A percentile compares a stretch with the other conserved stretches of the same genome.
Conservation (phyloP, 2,888 invertebrate species). For the Drosophila incognita region DNA sequence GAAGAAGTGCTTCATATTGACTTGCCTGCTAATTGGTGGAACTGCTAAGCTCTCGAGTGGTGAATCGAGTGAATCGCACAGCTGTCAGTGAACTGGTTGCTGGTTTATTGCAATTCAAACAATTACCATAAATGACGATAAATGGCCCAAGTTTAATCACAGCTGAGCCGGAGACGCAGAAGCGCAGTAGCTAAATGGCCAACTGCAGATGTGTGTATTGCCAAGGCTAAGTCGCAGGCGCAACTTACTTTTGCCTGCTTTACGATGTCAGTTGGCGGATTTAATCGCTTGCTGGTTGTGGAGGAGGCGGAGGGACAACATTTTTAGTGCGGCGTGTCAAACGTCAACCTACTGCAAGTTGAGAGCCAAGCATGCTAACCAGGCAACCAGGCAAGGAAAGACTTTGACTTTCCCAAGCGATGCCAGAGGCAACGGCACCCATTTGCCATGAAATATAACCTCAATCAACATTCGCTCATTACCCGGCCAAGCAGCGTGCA, state of each 20-base stretch:
- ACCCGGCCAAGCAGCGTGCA: conserved; percentile 34
- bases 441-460: conserved; percentile 83
- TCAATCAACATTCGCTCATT: conserved; percentile 84
- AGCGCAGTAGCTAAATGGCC: conserved; percentile 25
- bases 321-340: conserved; percentile 63
- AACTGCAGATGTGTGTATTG: conserved; percentile 4
- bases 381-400: conserved; percentile 19
- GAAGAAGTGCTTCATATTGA: conserved; percentile 11
- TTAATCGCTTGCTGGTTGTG: conserved; percentile 20
- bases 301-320: background rate
- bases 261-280: conserved; percentile 54
- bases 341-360: conserved; percentile 63
- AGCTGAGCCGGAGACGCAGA: conserved; percentile 34
- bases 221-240: conserved; percentile 49
- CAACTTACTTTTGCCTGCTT: conserved; percentile 35
- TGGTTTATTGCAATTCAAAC: conserved; percentile 63
- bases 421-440: conserved; percentile 54
- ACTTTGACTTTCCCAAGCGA: conserved; percentile 63
- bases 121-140: conserved; percentile 79
- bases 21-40: conserved; percentile 50
- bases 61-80: conserved; percentile 4
- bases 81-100: conserved; percentile 41
- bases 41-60: background rate
- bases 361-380: conserved; percentile 41
- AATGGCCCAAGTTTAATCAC: conserved; percentile 73